phyloP scores from a whole-genome alignment of 2,113 vertebrate species.

The Natator depressus region DNA sequence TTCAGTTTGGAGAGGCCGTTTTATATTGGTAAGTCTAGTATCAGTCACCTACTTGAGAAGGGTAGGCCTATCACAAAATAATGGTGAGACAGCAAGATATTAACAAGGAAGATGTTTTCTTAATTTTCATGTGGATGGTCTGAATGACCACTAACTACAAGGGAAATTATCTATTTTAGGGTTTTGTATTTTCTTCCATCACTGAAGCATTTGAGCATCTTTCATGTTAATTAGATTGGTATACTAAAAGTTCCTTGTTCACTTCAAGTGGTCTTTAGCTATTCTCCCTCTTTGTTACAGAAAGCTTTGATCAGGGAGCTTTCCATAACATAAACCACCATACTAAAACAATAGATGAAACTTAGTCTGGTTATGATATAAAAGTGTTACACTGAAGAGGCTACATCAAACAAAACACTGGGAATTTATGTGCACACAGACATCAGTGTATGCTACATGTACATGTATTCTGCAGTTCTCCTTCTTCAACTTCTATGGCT shows the following conservation, averaged over 20 bases:
- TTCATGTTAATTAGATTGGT: not conserved
- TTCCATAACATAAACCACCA: not conserved
- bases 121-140: not conserved
- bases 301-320: not conserved
- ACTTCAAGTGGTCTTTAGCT: not conserved
- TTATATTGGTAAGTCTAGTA: not conserved
- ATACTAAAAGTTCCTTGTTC: not conserved
- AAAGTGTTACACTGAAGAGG: slow-evolving; percentile 32
- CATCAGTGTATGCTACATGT: not conserved
- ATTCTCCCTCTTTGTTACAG: not conserved
- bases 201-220: not conserved
- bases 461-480: not conserved
- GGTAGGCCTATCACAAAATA: not conserved
- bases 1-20: not conserved
- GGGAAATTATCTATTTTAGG: not conserved
- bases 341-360: not conserved
- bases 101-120: not conserved
- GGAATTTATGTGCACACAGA: not conserved
- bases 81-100: not conserved
- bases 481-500: not conserved
- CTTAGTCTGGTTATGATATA: not conserved
- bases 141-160: not conserved
- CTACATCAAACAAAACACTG: not conserved
- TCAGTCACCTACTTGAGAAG: not conserved
- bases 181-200: not conserved